Evolutionary conservation across 2,888 invertebrate genomes (phyloP), one percentile per base, ranked within the genome.

Genomic region (Spatulosminthurus flaviceps): DNA sequence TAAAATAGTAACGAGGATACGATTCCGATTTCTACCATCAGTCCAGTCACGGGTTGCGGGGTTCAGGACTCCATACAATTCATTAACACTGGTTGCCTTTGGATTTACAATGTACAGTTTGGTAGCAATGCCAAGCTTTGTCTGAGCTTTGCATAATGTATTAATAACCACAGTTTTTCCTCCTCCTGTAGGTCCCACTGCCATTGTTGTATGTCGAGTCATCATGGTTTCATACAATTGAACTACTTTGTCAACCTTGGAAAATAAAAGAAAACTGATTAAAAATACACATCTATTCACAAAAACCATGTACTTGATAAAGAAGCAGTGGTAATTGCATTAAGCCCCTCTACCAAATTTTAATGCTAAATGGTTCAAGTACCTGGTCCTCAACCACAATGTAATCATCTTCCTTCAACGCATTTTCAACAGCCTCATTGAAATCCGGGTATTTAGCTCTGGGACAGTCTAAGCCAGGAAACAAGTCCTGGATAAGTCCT

Each of bases 221-320:
- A 95, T 94, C 95, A 96, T 96, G 0, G 95, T 95, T 89, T 97
- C 96, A 87, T 96, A 95, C 87, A 97, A 87, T 88, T 97, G 96
- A 5, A 96, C 92, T 24, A 96, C 92, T 90, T 95, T 95, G 87
- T 95, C 94, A 81, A 94, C 91, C 94, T 94, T n/a, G n/a, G n/a
- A n/a, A n/a, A n/a, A n/a, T n/a, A n/a, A n/a, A n/a, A n/a, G n/a
- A n/a, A n/a, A n/a, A n/a, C n/a, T n/a, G n/a, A n/a, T n/a, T n/a
- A n/a, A n/a, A n/a, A n/a, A n/a, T n/a, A n/a, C n/a, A n/a, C n/a
- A n/a, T n/a, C n/a, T n/a, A n/a, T n/a, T n/a, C n/a, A n/a, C n/a
- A n/a, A n/a, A n/a, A n/a, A n/a, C n/a, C n/a, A n/a, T n/a, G n/a
- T n/a, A n/a, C n/a, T n/a, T n/a, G n/a, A n/a, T n/a, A n/a, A n/a